Base-by-base conservation (phyloP, 1,140 invertebrate genomes). In the Neodiprion fabricii region DNA sequence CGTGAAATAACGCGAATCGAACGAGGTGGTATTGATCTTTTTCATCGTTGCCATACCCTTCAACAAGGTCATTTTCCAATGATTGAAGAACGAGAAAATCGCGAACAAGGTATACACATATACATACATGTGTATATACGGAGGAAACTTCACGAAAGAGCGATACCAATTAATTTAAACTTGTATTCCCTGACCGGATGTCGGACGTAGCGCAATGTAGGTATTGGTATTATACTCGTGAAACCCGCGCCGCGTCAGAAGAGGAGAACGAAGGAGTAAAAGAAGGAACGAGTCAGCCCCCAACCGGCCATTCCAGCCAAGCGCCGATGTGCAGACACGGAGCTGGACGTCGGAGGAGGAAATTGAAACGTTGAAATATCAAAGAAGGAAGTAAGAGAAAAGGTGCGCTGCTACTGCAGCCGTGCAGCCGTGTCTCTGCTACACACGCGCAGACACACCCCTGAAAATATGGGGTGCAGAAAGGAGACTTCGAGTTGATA, bases 351-450 rank as follows among this genome's bases (percentile, higher is more conserved):
- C n/a, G 53, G 9, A 61, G 53, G 9, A 61, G 11, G 11, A 61
- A 61, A 61, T 61, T 61, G 53, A 61, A 61, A 61, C 53, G 53
- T 61, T 61, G 53, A 61, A 61, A 61, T 61, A 61, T 61, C 53
- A 61, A 5, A 61, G 11, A 4, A 61, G 11, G n/a, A 61, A 61
- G 53, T 61, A 61, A 61, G 53, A 61, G 11, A 61, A 17, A 12
- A 53, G n/a, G n/a, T 53, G n/a, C 50, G n/a, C 10, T 11, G 50
- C 10, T 11, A 53, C n/a, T 11, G n/a, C 50, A 53, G 10, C 50
- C 50, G 50, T 14, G 17, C 17, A 21, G 17, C 17, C 17, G 17
- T 21, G 17, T 21, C 17, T 21, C 17, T 21, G 17, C 17, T 21
- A 21, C 17, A 21, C 17, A 0, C 17, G 17, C 17, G 17, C 5